Base-by-base conservation (phyloP, 2,113 vertebrate genomes). In the Podocnemis expansa region DNA sequence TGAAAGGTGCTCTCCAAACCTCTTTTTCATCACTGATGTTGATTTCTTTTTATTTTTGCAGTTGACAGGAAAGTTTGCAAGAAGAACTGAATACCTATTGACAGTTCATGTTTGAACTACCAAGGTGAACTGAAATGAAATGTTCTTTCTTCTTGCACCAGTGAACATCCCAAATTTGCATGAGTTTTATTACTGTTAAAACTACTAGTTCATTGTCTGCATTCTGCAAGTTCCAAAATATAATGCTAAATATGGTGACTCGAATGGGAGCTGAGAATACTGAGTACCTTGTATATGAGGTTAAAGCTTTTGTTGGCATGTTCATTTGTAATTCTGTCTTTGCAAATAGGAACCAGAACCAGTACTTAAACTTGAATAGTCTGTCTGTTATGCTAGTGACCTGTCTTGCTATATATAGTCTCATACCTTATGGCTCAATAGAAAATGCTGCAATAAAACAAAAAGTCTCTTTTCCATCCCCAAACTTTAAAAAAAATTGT, bases 101-200 rank as follows among this genome's bases (percentile, higher is more conserved):
- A 95, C 92, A 95, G 90, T 84, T 93, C 56, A 91, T 89, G 86
- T 49, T 86, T 95, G n/a, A 86, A 88, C 88, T 92, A 87, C 91
- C 80, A 93, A 94, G 91, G 93, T 78, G 92, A 95, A 84, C 95
- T 92, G 91, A 88, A 93, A 90, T 3, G 93, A 94, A 95, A 91
- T 75, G 88, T 93, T 93, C 91, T 95, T 94, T 91, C 93, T 96
- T 93, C 92, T 81, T 96, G 94, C 94, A 89, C 83, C 93, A 96
- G 29, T 93, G 95, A 92, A 80, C 92, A 96, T 75, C 95, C 88
- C 87, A 80, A 92, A 93, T 22, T 91, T 88, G 88, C 83, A 91
- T n/a, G 89, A 84, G 78, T 89, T 92, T 85, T 92, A 93, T 94
- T 78, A 93, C 89, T 78, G 75, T 80, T 86, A 85, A 91, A 92